These are phyloP conservation scores for Arctia plantaginis DNA, from an alignment of 2,888 invertebrate genomes.

Conservation along the genomic window DNA sequence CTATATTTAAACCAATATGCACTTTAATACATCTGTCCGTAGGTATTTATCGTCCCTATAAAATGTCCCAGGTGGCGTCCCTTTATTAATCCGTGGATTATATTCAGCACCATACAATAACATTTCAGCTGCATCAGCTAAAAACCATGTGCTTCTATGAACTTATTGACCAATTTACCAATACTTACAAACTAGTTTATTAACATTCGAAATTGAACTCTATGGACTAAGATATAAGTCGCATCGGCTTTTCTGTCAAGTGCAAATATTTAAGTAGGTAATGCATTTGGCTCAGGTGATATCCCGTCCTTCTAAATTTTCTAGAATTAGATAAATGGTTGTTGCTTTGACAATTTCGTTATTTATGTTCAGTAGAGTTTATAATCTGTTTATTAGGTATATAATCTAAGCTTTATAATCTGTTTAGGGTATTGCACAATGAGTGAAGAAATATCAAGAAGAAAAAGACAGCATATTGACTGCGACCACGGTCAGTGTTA, in stretches of 20 bases:
- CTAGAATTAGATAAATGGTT: slow-evolving; percentile 60
- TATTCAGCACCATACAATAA: slow-evolving; percentile 33
- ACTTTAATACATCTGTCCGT: not conserved
- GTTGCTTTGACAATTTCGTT: slow-evolving; percentile 65
- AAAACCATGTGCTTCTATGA: slow-evolving; percentile 35
- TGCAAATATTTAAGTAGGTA: not conserved
- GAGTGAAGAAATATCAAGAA: not conserved
- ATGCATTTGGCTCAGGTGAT: slow-evolving; percentile 75
- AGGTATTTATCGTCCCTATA: slow-evolving; percentile 6
- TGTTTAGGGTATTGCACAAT: not conserved
- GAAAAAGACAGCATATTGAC: no score
- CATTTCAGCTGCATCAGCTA: slow-evolving; percentile 41
- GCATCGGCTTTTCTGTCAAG: not conserved
- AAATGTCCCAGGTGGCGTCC: slow-evolving; percentile 39
- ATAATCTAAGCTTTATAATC: not conserved
- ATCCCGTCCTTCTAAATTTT: slow-evolving; percentile 55
- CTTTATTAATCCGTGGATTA: slow-evolving; percentile 32
- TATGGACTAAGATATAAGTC: not conserved
- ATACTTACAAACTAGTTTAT: slow-evolving; percentile 5
- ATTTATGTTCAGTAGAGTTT: slow-evolving; percentile 58
- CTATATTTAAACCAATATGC: not conserved
- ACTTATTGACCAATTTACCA: slow-evolving; percentile 27
- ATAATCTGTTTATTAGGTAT: slow-evolving; percentile 3
- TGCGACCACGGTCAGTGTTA: no score
- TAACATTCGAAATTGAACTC: not conserved